phyloP scores from a whole-genome alignment of 2,888 invertebrate genomes.

The Rotaria magnacalcarata region DNA sequence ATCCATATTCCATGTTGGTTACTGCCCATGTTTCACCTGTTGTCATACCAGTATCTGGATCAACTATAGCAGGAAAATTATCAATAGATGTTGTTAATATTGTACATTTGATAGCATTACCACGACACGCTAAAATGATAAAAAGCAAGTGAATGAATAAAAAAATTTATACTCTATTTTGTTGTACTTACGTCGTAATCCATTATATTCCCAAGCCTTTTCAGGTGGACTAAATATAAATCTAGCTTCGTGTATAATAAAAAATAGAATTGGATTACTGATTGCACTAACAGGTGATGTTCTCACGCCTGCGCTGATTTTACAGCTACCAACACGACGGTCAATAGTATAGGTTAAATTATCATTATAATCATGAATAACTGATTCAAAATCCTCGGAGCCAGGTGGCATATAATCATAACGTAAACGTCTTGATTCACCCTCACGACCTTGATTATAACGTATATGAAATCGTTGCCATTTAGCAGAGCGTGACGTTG shows the following conservation, averaged over 20 bases:
- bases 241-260: not conserved
- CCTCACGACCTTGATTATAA: not conserved
- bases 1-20: constrained; percentile 2
- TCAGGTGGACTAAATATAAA: not conserved
- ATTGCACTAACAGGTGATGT: not conserved
- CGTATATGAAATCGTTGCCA: constrained; percentile 25
- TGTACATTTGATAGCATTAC: not conserved
- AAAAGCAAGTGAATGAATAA: not conserved
- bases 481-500: not conserved
- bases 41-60: not conserved
- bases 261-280: not conserved
- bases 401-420: not conserved
- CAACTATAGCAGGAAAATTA: not conserved
- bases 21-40: not conserved
- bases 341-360: not conserved
- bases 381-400: not conserved
- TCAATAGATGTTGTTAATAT: not conserved
- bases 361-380: not conserved
- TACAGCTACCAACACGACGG: not conserved
- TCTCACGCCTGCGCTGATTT: not conserved
- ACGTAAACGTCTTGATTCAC: not conserved
- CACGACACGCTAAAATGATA: not conserved
- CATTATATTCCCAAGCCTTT: not conserved
- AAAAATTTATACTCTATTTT: not conserved
- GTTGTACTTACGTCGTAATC: not conserved